Evolutionary conservation across 2,797 vertebrate species (phyloP), one percentile per base, ranked within the genome.

Genomic region (Aratinga solstitialis): DNA sequence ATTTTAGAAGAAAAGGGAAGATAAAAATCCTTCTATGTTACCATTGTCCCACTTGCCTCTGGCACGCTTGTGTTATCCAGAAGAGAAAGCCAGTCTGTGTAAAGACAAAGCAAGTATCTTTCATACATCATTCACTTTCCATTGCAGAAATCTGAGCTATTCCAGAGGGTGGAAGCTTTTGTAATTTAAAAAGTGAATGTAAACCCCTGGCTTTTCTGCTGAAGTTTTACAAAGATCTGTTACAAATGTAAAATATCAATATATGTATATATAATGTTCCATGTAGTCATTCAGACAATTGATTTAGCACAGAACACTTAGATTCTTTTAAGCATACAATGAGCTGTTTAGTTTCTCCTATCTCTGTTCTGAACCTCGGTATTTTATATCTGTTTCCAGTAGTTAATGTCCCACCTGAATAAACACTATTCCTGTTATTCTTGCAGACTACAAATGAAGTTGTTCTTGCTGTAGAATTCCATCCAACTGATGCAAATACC

Each of bases 401-500:
- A 82, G 30, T 43, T 88, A 53, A 74, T 58, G 23, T 47, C 34
- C 36, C 54, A 34, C 82, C 81, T 87, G 73, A 83, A 75, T 75
- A 82, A 87, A 50, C 72, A 12, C 16, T 90, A 50, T 75, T 74
- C 67, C 89, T 96, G 56, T 90, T 96, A 11, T 90, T 95, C 74
- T 94, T 84, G 87, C 96, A 99, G 99, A 99, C 98, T 89, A 99
- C 99, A 74, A 99, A 99, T 78, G 99, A 99, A 97, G 99, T 99
- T 96, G 99, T 99, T 78, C 97, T 99, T 94, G 98, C 97, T 9
- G 98, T 99, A 94, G 99, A 99, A 96, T 99, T 99, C 94, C 99
- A 99, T 96, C 99, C 99, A 48, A 99, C 99, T 3, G 99, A 99
- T 74, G 98, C 98, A 66, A 98, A 98, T 97, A 99, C 98, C 86